A percentile compares a stretch with the other conserved stretches of the same genome.
Evolutionary conservation across 1,140 invertebrate species (phyloP).

Genomic region (Leptonema lineaticorne): DNA sequence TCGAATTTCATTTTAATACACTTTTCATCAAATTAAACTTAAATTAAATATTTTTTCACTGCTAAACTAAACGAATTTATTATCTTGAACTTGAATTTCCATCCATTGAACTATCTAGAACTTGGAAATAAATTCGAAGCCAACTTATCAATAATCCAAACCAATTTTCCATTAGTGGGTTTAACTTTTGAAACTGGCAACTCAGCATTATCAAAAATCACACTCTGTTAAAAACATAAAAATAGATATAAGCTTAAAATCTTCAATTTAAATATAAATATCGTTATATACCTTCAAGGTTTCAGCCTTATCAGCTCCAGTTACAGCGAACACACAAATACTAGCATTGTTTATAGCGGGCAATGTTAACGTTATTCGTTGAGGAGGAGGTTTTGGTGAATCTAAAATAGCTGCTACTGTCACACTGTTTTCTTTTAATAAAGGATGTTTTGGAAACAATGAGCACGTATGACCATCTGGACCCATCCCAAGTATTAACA

Average conservation of each 20-base stretch:
- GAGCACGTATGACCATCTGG: slow-evolving; percentile 99
- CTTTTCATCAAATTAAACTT: too few relatives aligned
- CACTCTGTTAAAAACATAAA: slow-evolving; percentile 59
- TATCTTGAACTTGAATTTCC: too few relatives aligned
- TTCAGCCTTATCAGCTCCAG: slow-evolving; percentile 84
- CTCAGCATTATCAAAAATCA: slow-evolving; percentile 70
- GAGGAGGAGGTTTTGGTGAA: slow-evolving; percentile 94
- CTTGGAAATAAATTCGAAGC: too few relatives aligned
- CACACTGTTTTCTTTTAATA: slow-evolving; percentile 64
- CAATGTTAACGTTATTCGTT: slow-evolving; percentile 88
- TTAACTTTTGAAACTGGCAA: slow-evolving; percentile 73
- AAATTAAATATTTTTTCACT: too few relatives aligned
- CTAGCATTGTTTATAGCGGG: slow-evolving; percentile 89
- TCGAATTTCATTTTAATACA: too few relatives aligned
- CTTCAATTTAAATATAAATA: background rate
- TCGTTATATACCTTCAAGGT: slow-evolving; percentile 73
- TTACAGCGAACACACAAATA: slow-evolving; percentile 79
- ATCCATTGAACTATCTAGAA: too few relatives aligned
- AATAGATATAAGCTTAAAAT: background rate
- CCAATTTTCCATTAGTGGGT: slow-evolving; percentile 66
- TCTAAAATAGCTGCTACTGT: slow-evolving; percentile 86
- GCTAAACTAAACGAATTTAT: too few relatives aligned
- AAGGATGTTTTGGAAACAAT: slow-evolving; percentile 85
- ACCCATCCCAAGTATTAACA: slow-evolving; percentile 91
- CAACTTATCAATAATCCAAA: slow-evolving; percentile 77